These are phyloP conservation scores for Zapus hudsonius DNA, from an alignment of 2,113 vertebrate species.

Conservation along the genomic window DNA sequence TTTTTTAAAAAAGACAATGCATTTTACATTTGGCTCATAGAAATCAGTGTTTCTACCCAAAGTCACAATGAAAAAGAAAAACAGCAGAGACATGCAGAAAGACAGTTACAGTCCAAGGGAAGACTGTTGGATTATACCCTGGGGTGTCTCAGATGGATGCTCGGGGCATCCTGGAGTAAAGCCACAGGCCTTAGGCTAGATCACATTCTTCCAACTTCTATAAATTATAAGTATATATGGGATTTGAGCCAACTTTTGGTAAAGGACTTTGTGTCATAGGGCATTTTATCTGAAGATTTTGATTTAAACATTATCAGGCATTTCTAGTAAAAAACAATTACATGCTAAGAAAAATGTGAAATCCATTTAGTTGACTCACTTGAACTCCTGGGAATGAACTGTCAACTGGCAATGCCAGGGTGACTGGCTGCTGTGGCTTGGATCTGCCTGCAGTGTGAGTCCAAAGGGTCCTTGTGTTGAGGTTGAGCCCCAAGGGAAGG, in stretches of 20 bases:
- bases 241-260: no score
- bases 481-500: no score
- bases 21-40: not conserved
- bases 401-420: not conserved
- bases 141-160: not conserved
- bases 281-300: not conserved
- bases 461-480: not conserved
- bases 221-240: no score
- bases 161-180: not conserved
- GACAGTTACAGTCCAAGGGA: not conserved
- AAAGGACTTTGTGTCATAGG: not conserved
- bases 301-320: not conserved
- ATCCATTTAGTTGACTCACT: not conserved
- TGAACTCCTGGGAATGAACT: not conserved
- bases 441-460: not conserved
- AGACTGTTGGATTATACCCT: no score
- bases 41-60: not conserved
- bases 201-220: not conserved
- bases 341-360: not conserved
- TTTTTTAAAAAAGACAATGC: no score
- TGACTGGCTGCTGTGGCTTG: not conserved
- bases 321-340: constrained; percentile 1
- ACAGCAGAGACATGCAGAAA: not conserved
- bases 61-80: no score
- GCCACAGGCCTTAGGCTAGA: not conserved